phyloP scores from a whole-genome alignment of 1,140 invertebrate species.

The Glossosoma conforme region DNA sequence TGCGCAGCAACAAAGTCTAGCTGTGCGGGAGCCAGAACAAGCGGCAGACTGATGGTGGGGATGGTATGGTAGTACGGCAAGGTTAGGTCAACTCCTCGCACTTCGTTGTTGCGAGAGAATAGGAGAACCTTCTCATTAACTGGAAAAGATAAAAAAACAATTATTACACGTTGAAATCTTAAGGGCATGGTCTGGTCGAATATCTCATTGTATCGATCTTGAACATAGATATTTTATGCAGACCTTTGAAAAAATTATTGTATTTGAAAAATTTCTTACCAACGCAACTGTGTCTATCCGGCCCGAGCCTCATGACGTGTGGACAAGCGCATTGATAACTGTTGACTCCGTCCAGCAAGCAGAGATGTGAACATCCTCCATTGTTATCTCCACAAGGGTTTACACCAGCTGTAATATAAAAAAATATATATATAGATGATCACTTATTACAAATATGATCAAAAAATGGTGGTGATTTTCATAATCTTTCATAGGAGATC shows the following conservation, averaged over 20 bases:
- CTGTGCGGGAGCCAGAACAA: constrained; percentile 59
- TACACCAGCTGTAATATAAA: constrained; percentile 36
- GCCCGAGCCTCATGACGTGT: constrained; percentile 66
- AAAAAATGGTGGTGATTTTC: too few relatives aligned
- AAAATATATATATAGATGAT: too few relatives aligned
- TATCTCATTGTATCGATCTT: too few relatives aligned
- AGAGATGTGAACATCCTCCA: constrained; percentile 76
- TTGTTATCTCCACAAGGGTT: constrained; percentile 70
- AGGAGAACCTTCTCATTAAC: constrained; percentile 73
- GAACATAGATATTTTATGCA: too few relatives aligned
- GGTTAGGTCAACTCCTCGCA: constrained; percentile 75
- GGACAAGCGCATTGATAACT: constrained; percentile 68
- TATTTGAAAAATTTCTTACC: constrained; percentile 49
- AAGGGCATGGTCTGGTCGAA: too few relatives aligned
- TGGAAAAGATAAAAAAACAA: constrained; percentile 37
- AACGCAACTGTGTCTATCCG: constrained; percentile 62
- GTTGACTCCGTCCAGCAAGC: constrained; percentile 60
- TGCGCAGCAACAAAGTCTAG: constrained; percentile 65
- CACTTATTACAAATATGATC: too few relatives aligned
- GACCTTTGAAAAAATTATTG: too few relatives aligned
- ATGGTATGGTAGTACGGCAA: constrained; percentile 72
- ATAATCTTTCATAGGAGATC: too few relatives aligned
- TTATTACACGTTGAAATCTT: too few relatives aligned
- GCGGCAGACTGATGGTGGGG: constrained; percentile 66
- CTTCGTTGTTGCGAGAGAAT: constrained; percentile 69